A percentile compares a stretch with the other conserved stretches of the same genome.
phyloP scores from a whole-genome alignment of 2,113 vertebrate genomes.

The Ophthalmolycus amberensis region DNA sequence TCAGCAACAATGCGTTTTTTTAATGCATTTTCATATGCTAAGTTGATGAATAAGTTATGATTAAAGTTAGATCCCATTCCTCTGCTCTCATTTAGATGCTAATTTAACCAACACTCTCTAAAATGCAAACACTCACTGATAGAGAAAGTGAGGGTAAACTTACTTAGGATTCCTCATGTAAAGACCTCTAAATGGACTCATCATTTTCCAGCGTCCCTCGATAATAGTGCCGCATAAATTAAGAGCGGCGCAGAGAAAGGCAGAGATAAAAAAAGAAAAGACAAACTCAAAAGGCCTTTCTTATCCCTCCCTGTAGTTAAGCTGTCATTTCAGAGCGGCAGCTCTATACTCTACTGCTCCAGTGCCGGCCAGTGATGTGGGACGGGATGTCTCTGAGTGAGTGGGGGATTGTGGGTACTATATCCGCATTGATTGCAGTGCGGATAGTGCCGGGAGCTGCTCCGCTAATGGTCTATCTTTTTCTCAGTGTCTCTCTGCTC shows the following conservation, averaged over 20 bases:
- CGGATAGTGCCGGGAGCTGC: slow-evolving; percentile 45
- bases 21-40: neutral
- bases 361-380: slow-evolving; percentile 32
- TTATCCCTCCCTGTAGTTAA: slow-evolving; percentile 42
- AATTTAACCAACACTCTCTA: neutral
- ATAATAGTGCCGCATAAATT: slow-evolving; percentile 10
- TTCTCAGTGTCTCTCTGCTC: slow-evolving; percentile 17
- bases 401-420: slow-evolving; percentile 48
- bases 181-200: slow-evolving; percentile 12
- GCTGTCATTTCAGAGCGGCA: slow-evolving; percentile 52
- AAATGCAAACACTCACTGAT: slow-evolving; percentile 15
- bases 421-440: slow-evolving; percentile 60
- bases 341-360: slow-evolving; percentile 22
- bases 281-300: slow-evolving; percentile 19
- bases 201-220: neutral
- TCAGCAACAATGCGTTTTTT: neutral
- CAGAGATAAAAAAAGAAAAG: slow-evolving; percentile 1
- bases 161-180: neutral
- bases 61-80: neutral
- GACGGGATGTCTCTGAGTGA: slow-evolving; percentile 30
- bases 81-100: slow-evolving; percentile 11
- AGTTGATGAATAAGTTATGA: slow-evolving; percentile 30
- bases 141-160: neutral
- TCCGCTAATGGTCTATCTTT: slow-evolving; percentile 39
- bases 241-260: slow-evolving; percentile 1